Evolutionary conservation across 2,888 invertebrate genomes (phyloP).

Genomic region (Agrochola circellaris): DNA sequence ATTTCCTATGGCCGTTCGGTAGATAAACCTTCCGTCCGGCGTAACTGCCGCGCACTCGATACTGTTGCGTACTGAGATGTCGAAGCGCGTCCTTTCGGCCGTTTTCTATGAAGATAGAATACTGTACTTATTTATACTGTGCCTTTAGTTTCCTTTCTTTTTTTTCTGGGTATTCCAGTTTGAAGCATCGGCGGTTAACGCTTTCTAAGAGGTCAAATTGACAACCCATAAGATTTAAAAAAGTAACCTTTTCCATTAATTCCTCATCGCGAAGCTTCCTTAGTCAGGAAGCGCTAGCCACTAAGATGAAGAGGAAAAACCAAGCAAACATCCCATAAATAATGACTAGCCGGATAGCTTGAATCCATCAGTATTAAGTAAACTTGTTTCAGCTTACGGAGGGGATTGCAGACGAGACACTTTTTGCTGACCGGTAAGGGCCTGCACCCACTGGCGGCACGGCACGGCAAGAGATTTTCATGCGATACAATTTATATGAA

Average conservation of each 20-base stretch:
- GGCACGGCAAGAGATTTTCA: too few relatives aligned
- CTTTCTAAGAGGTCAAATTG: background rate
- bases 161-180: too few relatives aligned
- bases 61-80: too few relatives aligned
- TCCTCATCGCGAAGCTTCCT: background rate
- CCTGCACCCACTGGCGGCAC: too few relatives aligned
- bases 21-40: too few relatives aligned
- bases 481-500: too few relatives aligned
- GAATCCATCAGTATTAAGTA: slow-evolving; percentile 60
- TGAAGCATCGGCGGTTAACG: background rate
- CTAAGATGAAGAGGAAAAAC: slow-evolving; percentile 48
- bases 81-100: too few relatives aligned
- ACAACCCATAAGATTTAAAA: background rate
- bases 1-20: too few relatives aligned
- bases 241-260: background rate
- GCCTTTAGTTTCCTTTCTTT: too few relatives aligned
- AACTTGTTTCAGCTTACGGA: slow-evolving; percentile 42
- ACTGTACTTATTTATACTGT: too few relatives aligned
- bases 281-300: background rate
- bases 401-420: background rate
- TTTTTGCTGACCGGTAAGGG: background rate
- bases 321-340: slow-evolving; percentile 51
- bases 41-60: too few relatives aligned
- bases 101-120: too few relatives aligned
- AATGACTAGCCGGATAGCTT: slow-evolving; percentile 49